Conservation (phyloP, 1,140 invertebrate species). For the Ericerus pela region DNA sequence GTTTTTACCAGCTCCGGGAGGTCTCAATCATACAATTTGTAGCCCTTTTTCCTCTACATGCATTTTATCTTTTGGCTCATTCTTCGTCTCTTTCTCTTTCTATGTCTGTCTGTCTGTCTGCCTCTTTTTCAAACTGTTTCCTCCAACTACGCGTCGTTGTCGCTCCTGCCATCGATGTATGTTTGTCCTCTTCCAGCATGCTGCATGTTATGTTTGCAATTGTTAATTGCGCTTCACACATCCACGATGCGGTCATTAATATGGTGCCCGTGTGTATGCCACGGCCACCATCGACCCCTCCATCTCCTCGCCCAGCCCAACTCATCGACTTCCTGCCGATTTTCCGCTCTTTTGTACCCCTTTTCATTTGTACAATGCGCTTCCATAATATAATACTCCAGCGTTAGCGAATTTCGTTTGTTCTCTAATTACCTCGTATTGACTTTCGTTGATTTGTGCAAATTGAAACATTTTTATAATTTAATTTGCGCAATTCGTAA, state of each 20-base stretch:
- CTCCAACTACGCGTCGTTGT: too few relatives aligned
- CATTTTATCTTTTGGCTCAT: too few relatives aligned
- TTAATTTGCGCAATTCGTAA: background rate
- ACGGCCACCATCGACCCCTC: too few relatives aligned
- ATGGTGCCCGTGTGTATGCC: constrained; percentile 7
- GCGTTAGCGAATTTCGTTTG: constrained; percentile 6
- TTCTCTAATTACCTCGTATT: constrained; percentile 12
- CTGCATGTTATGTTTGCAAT: constrained; percentile 9
- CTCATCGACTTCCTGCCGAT: constrained; percentile 10
- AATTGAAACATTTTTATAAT: constrained; percentile 9
- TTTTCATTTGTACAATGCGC: constrained; percentile 3
- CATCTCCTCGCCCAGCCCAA: background rate
- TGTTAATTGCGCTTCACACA: constrained; percentile 9
- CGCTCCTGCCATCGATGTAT: too few relatives aligned
- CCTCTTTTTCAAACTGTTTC: too few relatives aligned
- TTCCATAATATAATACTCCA: background rate
- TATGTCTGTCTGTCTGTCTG: too few relatives aligned
- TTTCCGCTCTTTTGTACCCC: constrained; percentile 11
- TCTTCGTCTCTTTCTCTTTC: too few relatives aligned
- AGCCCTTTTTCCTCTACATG: constrained; percentile 1
- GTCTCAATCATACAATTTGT: constrained; percentile 9
- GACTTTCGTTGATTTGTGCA: background rate
- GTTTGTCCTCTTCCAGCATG: too few relatives aligned
- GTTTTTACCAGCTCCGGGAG: constrained; percentile 9
- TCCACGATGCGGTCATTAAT: constrained; percentile 8